Evolutionary conservation across 2,888 invertebrate species (phyloP), one percentile per base, ranked within the genome.

Genomic region (Cheilosia urbana): DNA sequence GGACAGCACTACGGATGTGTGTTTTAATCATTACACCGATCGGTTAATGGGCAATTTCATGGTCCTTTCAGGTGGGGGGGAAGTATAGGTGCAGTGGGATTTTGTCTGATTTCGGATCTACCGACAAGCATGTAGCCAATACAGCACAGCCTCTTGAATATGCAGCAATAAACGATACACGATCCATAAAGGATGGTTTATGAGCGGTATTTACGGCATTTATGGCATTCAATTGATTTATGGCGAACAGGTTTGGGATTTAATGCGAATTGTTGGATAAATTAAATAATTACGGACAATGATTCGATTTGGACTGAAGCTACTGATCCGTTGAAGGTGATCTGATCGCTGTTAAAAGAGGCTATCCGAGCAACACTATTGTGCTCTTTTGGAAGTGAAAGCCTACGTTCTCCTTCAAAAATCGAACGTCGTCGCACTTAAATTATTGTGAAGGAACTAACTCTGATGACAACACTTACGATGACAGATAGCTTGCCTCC

Each of bases 21-120:
- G 58, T 17, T 69, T 42, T 76, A 60, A 82, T 71, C 58, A 49
- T 65, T 69, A 69, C 55, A 69, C 69, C 57, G 55, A 42, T 68
- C 58, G 51, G 49, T 58, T 69, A 65, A 57, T 60, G 42, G 47
- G 57, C 21, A 45, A 51, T 65, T 69, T 76, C 51, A 65, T 49
- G 51, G 69, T 63, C 45, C 62, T 58, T 57, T 58, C 34, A 45
- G 53, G 68, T 34, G 68, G 3, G 3, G 3, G 3, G 37, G 37
- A 27, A 27, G 27, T 27, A 27, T 34, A 34, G 11, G 27, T 19
- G 4, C 5, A 47, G 42, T 30, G 53, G 34, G 21, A 37, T 24
- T 60, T 24, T 60, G 24, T 60, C 11, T 17, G 6, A 60, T 24
- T 21, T 21, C 4, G 5, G n/a, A 7, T 7, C 1, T 15, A n/a